Percentiles rank a stretch among this genome's conserved stretches.
These are phyloP conservation scores for Phalloptychus januarius DNA, from an alignment of 2,797 vertebrate species.

Conservation along the genomic window DNA sequence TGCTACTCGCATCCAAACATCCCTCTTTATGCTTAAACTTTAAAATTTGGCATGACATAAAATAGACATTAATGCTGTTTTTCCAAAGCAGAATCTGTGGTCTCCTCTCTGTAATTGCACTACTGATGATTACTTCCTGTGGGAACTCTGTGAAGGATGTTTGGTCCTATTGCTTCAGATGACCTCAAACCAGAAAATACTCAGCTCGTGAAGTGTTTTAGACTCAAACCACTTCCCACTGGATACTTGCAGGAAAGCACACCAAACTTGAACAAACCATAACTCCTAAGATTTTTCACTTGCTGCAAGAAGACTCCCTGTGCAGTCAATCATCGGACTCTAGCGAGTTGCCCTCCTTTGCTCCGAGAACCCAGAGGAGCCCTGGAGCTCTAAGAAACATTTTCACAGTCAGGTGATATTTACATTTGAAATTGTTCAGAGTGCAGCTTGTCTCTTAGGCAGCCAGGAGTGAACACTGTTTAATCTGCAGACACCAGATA, in stretches of 20 bases:
- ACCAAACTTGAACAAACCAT: conserved; percentile 17
- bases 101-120: conserved; percentile 60
- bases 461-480: conserved; percentile 59
- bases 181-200: conserved; percentile 80
- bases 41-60: not conserved
- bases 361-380: conserved; percentile 46
- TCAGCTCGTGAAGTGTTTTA: conserved; percentile 78
- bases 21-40: not conserved
- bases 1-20: not conserved
- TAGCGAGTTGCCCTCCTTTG: conserved; percentile 39
- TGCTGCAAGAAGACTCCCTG: conserved; percentile 35
- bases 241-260: conserved; percentile 51
- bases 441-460: conserved; percentile 50
- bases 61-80: conserved; percentile 32
- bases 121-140: conserved; percentile 78
- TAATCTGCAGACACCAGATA: conserved; percentile 65
- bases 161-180: conserved; percentile 80
- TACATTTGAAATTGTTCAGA: conserved; percentile 66
- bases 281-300: conserved; percentile 8
- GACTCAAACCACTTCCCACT: conserved; percentile 74
- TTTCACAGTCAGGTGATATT: conserved; percentile 65
- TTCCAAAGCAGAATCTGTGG: conserved; percentile 27
- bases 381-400: conserved; percentile 55
- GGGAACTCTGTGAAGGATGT: conserved; percentile 73
- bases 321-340: conserved; percentile 41